These are phyloP conservation scores for Embidobia sp. DNA, from an alignment of 2,888 invertebrate genomes.

Conservation along the genomic window DNA sequence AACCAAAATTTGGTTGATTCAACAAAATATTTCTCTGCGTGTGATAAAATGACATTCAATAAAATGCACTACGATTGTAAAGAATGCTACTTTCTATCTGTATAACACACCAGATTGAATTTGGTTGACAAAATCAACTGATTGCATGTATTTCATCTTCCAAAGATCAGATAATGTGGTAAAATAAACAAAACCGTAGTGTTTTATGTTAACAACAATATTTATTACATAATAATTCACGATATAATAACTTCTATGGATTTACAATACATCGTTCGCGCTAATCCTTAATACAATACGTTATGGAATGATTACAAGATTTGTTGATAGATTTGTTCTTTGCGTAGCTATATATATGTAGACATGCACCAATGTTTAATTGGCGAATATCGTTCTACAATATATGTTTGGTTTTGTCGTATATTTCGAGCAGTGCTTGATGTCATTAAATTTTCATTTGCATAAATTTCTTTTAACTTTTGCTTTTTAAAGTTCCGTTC, in stretches of 20 bases:
- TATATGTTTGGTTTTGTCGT: constrained; percentile 55
- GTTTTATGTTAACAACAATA: constrained; percentile 81
- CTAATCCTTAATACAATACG: constrained; percentile 79
- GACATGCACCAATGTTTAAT: constrained; percentile 34
- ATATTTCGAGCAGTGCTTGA: constrained; percentile 39
- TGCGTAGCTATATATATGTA: constrained; percentile 69
- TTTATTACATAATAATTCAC: constrained; percentile 81
- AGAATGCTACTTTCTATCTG: too few relatives aligned
- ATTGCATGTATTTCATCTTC: too few relatives aligned
- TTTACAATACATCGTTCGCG: constrained; percentile 80
- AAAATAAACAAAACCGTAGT: not conserved
- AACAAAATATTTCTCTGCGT: too few relatives aligned
- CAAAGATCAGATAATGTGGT: not conserved
- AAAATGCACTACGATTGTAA: too few relatives aligned
- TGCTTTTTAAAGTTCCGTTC: constrained; percentile 23
- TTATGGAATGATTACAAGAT: constrained; percentile 80
- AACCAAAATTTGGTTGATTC: too few relatives aligned
- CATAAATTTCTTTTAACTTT: not conserved
- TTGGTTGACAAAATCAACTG: too few relatives aligned
- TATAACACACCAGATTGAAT: too few relatives aligned
- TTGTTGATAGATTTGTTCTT: constrained; percentile 76
- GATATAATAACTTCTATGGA: constrained; percentile 81
- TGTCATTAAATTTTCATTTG: constrained; percentile 20
- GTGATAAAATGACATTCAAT: too few relatives aligned
- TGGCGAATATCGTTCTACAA: constrained; percentile 53